Evolutionary conservation across 2,888 invertebrate genomes (phyloP).

Genomic region (Yponomeuta sedellus): DNA sequence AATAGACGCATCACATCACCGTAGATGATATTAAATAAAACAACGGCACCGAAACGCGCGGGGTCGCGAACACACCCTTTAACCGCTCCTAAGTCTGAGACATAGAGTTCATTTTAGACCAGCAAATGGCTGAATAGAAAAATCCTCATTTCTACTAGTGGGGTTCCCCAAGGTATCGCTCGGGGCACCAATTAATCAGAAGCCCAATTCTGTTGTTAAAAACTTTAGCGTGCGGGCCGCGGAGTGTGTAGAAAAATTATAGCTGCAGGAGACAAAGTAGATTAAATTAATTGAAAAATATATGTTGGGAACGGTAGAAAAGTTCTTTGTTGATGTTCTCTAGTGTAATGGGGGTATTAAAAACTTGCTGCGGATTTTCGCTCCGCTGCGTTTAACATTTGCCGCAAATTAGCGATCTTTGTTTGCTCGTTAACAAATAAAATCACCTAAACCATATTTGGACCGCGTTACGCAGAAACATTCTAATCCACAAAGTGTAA

Average conservation of each 20-base stretch:
- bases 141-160: conserved; percentile 3
- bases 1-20: background rate
- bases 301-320: background rate
- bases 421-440: background rate
- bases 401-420: background rate
- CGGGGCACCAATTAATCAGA: background rate
- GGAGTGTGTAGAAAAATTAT: background rate
- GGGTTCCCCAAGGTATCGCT: background rate
- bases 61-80: background rate
- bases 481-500: too few species aligned
- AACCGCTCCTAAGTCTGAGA: background rate
- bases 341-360: conserved; percentile 1
- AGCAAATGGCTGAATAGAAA: background rate
- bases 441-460: too few species aligned
- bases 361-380: background rate
- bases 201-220: conserved; percentile 1
- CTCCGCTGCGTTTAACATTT: background rate
- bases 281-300: conserved; percentile 4
- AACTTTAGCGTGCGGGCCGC: background rate
- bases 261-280: conserved; percentile 2
- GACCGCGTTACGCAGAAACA: too few species aligned
- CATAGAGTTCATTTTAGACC: background rate
- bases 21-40: conserved; percentile 4
- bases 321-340: conserved; percentile 1
- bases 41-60: background rate